phyloP scores from a whole-genome alignment of 1,140 invertebrate species.

The Meloidogyne chitwoodi region DNA sequence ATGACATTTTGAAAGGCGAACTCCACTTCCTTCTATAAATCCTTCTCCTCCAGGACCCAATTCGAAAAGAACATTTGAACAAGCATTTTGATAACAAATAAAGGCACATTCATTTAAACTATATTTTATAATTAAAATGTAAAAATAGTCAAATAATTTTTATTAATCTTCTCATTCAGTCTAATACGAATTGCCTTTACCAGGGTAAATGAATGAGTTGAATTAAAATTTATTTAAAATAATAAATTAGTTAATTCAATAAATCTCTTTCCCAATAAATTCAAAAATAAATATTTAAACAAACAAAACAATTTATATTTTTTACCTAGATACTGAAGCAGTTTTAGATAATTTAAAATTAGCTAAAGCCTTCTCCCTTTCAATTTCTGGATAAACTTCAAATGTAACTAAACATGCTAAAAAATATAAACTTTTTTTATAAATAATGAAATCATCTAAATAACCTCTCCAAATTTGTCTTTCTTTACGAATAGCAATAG shows the following conservation, averaged over 20 bases:
- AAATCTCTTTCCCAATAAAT: background rate
- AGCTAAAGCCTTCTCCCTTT: background rate
- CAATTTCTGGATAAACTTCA: conserved; percentile 1
- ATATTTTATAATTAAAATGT: too few species aligned
- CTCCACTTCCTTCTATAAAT: background rate
- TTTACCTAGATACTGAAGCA: conserved; percentile 21
- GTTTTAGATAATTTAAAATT: conserved; percentile 10
- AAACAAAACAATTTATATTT: background rate
- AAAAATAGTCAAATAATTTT: too few species aligned
- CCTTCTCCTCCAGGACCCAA: background rate
- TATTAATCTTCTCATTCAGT: too few species aligned
- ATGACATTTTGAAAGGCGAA: conserved; percentile 21
- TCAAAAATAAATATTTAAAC: too few species aligned
- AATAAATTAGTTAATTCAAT: too few species aligned
- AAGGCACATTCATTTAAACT: conserved; percentile 47
- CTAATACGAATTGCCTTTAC: too few species aligned
- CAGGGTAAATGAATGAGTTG: too few species aligned
- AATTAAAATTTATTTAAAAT: too few species aligned
- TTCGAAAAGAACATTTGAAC: conserved; percentile 37
- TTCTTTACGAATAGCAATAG: background rate
- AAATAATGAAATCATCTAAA: background rate
- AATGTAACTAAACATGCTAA: conserved; percentile 25
- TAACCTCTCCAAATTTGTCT: conserved; percentile 18
- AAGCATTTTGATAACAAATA: conserved; percentile 46
- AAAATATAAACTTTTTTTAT: background rate